Evolutionary conservation across 2,113 vertebrate species (phyloP).

Genomic region (Grammatotria lemairii): DNA sequence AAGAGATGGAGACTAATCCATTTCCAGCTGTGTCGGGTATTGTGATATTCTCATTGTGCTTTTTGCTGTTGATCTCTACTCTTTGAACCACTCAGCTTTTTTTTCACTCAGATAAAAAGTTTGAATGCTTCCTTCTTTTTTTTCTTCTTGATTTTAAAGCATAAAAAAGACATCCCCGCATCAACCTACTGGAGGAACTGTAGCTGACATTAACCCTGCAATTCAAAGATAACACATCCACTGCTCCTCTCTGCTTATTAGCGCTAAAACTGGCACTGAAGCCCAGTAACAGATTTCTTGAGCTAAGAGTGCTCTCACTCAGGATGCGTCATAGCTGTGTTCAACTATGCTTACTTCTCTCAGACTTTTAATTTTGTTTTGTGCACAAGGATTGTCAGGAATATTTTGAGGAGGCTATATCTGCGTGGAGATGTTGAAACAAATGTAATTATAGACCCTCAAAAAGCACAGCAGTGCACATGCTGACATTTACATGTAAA

Average conservation of each 20-base stretch:
- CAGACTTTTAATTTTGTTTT: neutral
- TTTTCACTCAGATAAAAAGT: neutral
- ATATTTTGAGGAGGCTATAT: neutral
- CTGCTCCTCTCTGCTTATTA: neutral
- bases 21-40: neutral
- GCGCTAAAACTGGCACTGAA: neutral
- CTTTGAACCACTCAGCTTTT: neutral
- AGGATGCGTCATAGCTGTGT: neutral
- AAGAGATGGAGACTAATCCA: neutral
- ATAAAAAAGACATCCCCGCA: neutral
- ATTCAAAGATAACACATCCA: neutral
- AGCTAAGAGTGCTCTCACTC: neutral
- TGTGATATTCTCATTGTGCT: neutral
- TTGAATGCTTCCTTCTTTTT: neutral
- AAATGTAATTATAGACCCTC: neutral
- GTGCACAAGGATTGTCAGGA: neutral
- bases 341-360: neutral
- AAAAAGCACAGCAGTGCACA: neutral
- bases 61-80: neutral
- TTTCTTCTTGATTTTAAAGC: neutral
- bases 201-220: neutral
- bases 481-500: neutral
- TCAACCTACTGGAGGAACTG: neutral
- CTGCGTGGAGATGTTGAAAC: fast-evolving
- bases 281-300: neutral